Percentiles rank a stretch among this genome's conserved stretches.
phyloP scores from a whole-genome alignment of 2,113 vertebrate genomes.

The Camelus bactrianus region DNA sequence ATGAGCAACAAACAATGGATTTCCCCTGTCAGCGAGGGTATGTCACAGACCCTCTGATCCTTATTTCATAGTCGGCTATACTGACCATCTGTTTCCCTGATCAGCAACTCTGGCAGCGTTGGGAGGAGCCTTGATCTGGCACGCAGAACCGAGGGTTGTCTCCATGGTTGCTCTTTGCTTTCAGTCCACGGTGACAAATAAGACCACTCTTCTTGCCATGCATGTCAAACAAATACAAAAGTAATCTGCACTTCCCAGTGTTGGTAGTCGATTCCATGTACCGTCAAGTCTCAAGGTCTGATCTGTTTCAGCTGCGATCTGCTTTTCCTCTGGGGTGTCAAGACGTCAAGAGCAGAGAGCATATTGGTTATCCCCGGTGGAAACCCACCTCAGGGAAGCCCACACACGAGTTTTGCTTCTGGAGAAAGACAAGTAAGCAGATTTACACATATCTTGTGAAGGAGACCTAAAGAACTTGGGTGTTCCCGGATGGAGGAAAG shows the following conservation, averaged over 20 bases:
- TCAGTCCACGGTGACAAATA: not conserved
- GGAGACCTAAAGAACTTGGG: not conserved
- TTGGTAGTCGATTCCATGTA: not conserved
- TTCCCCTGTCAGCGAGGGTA: constrained; percentile 70
- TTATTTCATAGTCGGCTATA: not conserved
- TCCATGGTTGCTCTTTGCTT: not conserved
- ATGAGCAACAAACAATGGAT: not conserved
- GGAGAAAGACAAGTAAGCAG: not conserved
- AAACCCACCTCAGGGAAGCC: not conserved
- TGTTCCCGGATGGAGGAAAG: not conserved
- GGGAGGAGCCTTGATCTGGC: not conserved
- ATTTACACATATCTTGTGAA: not conserved
- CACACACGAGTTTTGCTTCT: not conserved
- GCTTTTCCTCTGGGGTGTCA: not conserved
- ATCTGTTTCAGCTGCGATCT: not conserved
- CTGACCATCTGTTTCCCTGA: not conserved
- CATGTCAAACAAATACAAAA: not conserved
- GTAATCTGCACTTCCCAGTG: not conserved
- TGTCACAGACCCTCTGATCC: not conserved
- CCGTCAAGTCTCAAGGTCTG: not conserved
- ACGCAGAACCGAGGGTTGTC: not conserved
- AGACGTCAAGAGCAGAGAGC: not conserved
- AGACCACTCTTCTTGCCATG: not conserved
- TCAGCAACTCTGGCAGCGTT: not conserved
- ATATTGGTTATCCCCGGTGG: not conserved